Base-by-base conservation (phyloP, 2,888 invertebrate genomes). In the Mechanitis mazaeus region DNA sequence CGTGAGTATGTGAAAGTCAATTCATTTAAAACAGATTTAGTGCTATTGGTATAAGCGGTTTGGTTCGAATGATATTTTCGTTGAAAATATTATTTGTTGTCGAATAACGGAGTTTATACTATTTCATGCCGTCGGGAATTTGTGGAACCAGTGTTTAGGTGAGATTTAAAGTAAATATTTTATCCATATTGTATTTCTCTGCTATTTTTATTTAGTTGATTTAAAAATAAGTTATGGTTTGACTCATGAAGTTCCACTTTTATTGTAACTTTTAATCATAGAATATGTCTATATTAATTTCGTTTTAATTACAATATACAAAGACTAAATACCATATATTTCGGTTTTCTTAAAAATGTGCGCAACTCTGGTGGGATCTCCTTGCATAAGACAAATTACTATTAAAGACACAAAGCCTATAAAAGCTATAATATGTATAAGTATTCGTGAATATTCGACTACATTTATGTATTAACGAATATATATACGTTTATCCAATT, bases 71-170 rank as follows among this genome's bases (percentile, higher is more conserved):
- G 73, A 73, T 75, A 70, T 73, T 77, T 73, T 72, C 62, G 71
- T 69, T 72, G 73, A 74, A 75, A 78, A 75, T 73, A 72, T 79
- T 78, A 75, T 80, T 79, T 77, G 77, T 74, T 72, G 74, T 72
- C 56, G 76, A 71, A 75, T 76, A 80, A 76, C 77, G 74, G 73
- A 73, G 71, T 78, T 77, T 76, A 74, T 71, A 74, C 68, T 62
- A 72, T 79, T 81, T 71, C 73, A 71, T 71, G 68, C 60, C 59
- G 54, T 56, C 54, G 60, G 56, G 46, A 59, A 31, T 50, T 50
- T 50, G 50, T 31, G 50, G 11, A 50, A 31, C 50, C 50, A 31
- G 31, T 47, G 50, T 50, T 50, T 50, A 50, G 50, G 31, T 31
- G 50, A 50, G 28, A 50, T 50, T 28, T 31, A 31, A 50, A 31